phyloP scores from a whole-genome alignment of 2,888 invertebrate species.

The Tyria jacobaeae region DNA sequence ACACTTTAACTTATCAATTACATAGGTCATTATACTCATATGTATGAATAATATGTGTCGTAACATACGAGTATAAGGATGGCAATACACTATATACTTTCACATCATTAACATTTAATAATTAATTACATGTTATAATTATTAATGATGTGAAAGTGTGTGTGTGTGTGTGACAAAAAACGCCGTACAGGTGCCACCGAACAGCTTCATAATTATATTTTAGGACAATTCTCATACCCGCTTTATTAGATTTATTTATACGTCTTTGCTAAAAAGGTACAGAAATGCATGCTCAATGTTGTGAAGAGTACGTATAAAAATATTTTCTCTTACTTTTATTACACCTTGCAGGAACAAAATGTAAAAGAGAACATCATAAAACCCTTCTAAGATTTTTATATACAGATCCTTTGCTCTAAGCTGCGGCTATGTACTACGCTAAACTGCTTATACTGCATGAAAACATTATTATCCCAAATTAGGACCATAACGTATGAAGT shows the following conservation, averaged over 20 bases:
- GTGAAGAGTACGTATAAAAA: background rate
- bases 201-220: constrained; percentile 37
- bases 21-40: constrained; percentile 19
- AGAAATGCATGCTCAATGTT: background rate
- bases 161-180: too few relatives aligned
- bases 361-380: too few relatives aligned
- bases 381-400: too few relatives aligned
- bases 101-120: background rate
- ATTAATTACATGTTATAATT: too few relatives aligned
- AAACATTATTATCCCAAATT: too few relatives aligned
- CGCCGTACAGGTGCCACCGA: constrained; percentile 29
- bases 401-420: too few relatives aligned
- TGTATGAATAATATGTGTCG: constrained; percentile 29
- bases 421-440: too few relatives aligned
- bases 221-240: constrained; percentile 9
- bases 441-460: too few relatives aligned
- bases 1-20: constrained; percentile 32
- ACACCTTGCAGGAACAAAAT: background rate
- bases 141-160: too few relatives aligned
- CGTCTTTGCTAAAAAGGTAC: background rate
- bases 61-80: background rate
- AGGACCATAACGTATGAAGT: too few relatives aligned
- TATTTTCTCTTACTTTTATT: background rate
- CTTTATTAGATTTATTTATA: background rate
- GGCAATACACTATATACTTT: background rate